Evolutionary conservation across 2,113 vertebrate genomes (phyloP).

Genomic region (Nothobranchius kuhntae): DNA sequence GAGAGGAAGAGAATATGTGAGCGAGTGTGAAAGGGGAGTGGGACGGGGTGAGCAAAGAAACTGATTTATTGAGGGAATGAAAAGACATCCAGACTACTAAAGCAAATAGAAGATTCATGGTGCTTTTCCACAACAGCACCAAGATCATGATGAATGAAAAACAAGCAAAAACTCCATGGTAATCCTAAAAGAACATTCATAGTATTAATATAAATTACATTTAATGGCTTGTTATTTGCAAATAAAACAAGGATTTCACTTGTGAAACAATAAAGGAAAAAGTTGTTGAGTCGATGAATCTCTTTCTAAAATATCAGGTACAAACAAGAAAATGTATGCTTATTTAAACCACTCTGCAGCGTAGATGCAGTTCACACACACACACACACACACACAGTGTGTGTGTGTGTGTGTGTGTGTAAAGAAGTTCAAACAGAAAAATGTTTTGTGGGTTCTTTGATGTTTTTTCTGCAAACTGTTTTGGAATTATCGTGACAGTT

Average conservation of each 20-base stretch:
- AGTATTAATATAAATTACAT: background rate
- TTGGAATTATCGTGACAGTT: no score
- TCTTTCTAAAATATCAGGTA: background rate
- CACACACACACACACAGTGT: no score
- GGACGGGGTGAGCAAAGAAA: constrained; percentile 34
- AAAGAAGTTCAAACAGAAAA: no score
- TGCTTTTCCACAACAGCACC: constrained; percentile 33
- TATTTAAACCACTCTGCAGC: no score
- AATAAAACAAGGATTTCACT: background rate
- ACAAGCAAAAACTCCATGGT: constrained; percentile 17
- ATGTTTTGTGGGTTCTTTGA: no score
- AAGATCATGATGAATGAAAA: constrained; percentile 31
- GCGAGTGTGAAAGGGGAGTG: background rate
- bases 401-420: no score
- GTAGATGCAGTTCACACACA: no score
- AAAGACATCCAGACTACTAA: constrained; percentile 56
- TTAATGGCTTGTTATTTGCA: background rate
- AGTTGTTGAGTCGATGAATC: background rate
- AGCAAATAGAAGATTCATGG: constrained; percentile 55
- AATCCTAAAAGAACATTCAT: constrained; percentile 7
- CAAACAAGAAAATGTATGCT: no score
- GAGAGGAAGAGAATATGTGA: constrained; percentile 10
- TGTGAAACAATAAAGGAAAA: background rate
- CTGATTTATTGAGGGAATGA: constrained; percentile 51
- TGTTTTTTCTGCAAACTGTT: no score